Conservation (phyloP, 2,113 vertebrate species). For the Apodemus sylvaticus region DNA sequence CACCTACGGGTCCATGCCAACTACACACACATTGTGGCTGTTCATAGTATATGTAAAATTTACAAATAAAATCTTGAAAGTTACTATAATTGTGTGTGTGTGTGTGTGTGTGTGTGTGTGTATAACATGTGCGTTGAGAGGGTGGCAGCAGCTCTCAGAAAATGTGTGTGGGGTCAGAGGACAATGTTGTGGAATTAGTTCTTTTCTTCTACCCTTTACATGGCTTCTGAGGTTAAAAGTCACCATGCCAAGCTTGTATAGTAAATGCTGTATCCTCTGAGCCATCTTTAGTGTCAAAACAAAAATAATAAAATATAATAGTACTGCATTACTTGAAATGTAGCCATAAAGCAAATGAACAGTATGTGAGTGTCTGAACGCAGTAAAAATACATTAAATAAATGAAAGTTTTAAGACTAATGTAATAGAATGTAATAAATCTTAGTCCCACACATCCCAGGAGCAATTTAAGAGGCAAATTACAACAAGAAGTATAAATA, state of each 20-base stretch:
- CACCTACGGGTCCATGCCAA: background rate
- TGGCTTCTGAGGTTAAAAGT: background rate
- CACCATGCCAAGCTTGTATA: too few species aligned
- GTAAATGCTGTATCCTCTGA: background rate
- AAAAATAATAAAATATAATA: background rate
- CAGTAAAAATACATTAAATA: background rate
- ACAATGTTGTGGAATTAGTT: too few species aligned
- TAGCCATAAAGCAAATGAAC: background rate
- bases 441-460: background rate
- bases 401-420: constrained; percentile 4
- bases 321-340: constrained; percentile 5
- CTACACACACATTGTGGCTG: background rate
- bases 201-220: background rate
- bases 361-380: background rate
- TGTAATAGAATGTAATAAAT: background rate
- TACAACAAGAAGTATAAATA: background rate
- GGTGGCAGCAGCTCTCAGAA: background rate
- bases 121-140: too few species aligned
- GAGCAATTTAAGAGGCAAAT: background rate
- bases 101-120: too few species aligned
- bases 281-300: background rate
- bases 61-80: background rate
- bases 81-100: background rate
- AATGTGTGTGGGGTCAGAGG: background rate
- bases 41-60: background rate